Base-by-base conservation (phyloP, 2,113 vertebrate genomes). In the Dasypus novemcinctus region DNA sequence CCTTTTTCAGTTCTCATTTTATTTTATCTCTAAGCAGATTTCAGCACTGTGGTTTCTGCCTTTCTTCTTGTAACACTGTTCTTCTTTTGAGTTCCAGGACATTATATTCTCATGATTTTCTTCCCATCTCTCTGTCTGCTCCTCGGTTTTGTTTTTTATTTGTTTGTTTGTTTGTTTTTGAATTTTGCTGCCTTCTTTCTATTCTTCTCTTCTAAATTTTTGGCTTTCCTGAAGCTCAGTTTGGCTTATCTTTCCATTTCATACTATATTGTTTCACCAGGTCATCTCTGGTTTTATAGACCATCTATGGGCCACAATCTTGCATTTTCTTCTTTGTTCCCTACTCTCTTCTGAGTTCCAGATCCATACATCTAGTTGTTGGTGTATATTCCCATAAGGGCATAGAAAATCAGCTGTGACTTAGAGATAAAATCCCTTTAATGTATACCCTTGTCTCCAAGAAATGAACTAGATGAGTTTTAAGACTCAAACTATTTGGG, bases 21-120 rank as follows among this genome's bases (percentile, higher is more conserved):
- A 3, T 64, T 87, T 78, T 20, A 54, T 7, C 25, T 71, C 38
- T 36, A 15, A 69, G 64, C 25, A 78, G 18, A 54, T 80, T 75
- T 89, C 57, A 36, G 46, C 33, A 61, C 7, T 17, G 7, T 76
- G 79, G 46, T 20, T 80, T 75, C 31, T 23, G 2, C 17, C 33
- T 66, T 68, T 86, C 13, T 69, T 81, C 25, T 84, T 76, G 2
- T 17, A 52, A 4, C 33, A 29, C 17, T 43, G 31, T 79, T 79
- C 8, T 72, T 72, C n/a, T 5, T 5, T 27, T 57, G 7, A 41
- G 33, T 74, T 74, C 41, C 0, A 3, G 21, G 0, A 27, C 1
- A 36, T 41, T 3, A 3, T 2, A 0, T 63, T 78, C 20, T 15
- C 23, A 20, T 14, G 20, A 31, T 63, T 63, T 71, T 68, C 38